These are phyloP conservation scores for Leucosticte australis DNA, from an alignment of 2,113 vertebrate species.

Conservation along the genomic window DNA sequence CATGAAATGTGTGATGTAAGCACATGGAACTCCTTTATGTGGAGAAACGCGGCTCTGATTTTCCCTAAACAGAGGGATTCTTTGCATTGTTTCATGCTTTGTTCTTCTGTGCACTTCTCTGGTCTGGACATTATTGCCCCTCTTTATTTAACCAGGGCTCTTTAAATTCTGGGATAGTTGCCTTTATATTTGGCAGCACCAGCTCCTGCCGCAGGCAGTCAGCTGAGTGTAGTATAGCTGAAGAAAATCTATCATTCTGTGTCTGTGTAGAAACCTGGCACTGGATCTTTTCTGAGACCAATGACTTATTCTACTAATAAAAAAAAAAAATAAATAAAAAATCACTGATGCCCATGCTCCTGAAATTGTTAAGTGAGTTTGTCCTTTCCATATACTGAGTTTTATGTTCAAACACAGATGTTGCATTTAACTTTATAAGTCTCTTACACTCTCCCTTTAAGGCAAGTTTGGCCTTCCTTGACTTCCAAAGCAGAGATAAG, in stretches of 20 bases:
- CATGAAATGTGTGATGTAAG: accelerated
- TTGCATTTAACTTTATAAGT: neutral
- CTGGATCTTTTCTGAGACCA: neutral
- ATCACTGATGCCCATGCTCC: neutral
- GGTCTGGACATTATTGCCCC: accelerated
- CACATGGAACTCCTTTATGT: accelerated
- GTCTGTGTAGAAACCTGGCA: neutral
- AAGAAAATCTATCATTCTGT: neutral
- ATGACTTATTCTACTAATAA: neutral
- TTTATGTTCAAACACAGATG: neutral
- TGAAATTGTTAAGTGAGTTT: neutral
- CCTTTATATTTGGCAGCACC: neutral
- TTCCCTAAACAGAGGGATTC: neutral
- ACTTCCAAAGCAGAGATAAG: neutral
- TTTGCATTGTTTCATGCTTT: neutral
- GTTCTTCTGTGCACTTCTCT: neutral
- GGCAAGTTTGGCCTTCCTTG: neutral
- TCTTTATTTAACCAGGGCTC: neutral
- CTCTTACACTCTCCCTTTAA: neutral
- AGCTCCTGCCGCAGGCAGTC: neutral
- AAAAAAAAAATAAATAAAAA: neutral
- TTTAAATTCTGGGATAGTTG: neutral
- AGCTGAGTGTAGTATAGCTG: neutral
- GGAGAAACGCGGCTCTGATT: neutral
- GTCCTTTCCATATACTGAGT: neutral